Percentiles rank a stretch among this genome's conserved stretches.
Evolutionary conservation across 1,140 invertebrate species (phyloP).

Genomic region (Ctenoplectra terminalis): DNA sequence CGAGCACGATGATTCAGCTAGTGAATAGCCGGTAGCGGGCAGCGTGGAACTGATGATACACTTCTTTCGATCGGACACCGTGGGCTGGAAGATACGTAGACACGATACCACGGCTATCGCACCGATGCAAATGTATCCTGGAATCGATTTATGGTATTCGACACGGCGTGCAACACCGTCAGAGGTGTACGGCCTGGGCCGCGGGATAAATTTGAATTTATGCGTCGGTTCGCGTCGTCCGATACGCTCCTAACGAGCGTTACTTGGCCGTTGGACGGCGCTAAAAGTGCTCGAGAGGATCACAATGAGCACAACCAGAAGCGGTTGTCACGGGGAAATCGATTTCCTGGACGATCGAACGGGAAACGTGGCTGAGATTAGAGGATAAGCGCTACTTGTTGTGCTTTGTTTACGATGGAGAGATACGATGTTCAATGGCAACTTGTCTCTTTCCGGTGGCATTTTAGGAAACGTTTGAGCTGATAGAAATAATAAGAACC

Average conservation of each 20-base stretch:
- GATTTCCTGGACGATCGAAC: background rate
- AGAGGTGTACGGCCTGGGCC: background rate
- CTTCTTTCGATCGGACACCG: constrained; percentile 20
- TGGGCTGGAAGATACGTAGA: constrained; percentile 11
- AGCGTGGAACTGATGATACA: background rate
- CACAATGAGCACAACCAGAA: constrained; percentile 8
- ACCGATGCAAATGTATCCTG: constrained; percentile 30
- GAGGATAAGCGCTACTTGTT: background rate
- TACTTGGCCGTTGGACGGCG: background rate
- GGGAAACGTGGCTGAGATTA: background rate
- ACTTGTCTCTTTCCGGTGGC: background rate
- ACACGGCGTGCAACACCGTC: constrained; percentile 29
- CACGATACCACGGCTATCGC: constrained; percentile 24
- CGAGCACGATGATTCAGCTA: background rate
- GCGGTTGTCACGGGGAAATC: constrained; percentile 16
- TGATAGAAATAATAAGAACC: background rate
- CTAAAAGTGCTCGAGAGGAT: constrained; percentile 2
- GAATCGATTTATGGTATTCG: constrained; percentile 48
- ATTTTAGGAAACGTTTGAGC: background rate
- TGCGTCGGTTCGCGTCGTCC: constrained; percentile 24
- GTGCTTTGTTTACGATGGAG: background rate
- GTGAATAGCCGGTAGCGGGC: background rate
- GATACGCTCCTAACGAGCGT: constrained; percentile 37
- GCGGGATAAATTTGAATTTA: constrained; percentile 45
- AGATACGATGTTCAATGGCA: background rate